Evolutionary conservation across 2,797 vertebrate species (phyloP), one percentile per base, ranked within the genome.

Genomic region (Lates japonicus): DNA sequence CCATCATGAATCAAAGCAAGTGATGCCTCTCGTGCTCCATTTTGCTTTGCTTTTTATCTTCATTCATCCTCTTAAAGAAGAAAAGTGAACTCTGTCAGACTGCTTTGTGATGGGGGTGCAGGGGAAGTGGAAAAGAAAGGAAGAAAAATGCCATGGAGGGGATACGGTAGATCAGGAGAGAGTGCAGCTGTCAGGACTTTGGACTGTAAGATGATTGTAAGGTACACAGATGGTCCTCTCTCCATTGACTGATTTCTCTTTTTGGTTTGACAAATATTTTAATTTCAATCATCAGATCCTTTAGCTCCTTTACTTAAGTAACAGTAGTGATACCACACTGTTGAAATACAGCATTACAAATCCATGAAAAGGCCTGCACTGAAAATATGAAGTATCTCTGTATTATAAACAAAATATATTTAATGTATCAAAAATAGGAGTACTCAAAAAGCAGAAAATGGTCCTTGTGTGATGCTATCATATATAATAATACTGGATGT

Each of bases 1-100:
- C 94, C 90, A 94, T 96, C 96, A 98, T 97, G 97, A 97, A 98
- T 99, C 97, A 98, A 95, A 91, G 92, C 90, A 94, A 95, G 94
- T 86, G 92, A 94, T 84, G 96, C 94, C 95, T 97, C 95, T 92
- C 94, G 91, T 94, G 90, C 95, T 94, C 95, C 93, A 94, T 95
- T 96, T 96, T 96, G 96, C 96, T 95, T 95, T 94, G 92, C 84
- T 95, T 95, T 97, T 97, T 94, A 96, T 97, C 96, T 98, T 97
- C 97, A 97, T 97, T 97, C 96, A 96, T 97, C 95, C 96, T 86
- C 93, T 95, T 89, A 93, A 92, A 89, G 84, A 82, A 96, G 96
- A 96, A 95, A 95, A 94, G 93, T 88, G 94, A 92, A 87, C 85
- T 29, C 93, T 96, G 96, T 96, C 95, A 95, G 78, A 76, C 85